Conservation (phyloP, 2,888 invertebrate species). For the Parnassius apollo region DNA sequence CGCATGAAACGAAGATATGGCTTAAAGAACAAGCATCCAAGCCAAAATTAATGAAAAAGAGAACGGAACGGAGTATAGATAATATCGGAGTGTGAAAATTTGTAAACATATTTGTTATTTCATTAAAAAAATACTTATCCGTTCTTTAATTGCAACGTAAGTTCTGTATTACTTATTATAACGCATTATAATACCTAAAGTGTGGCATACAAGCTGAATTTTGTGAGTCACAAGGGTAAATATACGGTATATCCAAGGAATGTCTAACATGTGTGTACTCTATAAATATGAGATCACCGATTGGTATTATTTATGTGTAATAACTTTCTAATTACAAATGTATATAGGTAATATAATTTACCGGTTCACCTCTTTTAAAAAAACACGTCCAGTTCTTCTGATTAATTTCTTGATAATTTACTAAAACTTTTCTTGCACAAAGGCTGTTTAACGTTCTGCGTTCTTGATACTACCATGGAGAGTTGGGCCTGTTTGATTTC, state of each 20-base stretch:
- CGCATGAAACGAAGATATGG: no score
- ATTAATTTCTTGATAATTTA: no score
- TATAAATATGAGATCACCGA: constrained; percentile 30
- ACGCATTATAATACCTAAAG: neutral
- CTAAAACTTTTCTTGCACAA: no score
- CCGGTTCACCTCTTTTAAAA: no score
- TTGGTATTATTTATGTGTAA: neutral
- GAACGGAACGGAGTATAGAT: no score
- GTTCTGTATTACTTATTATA: constrained; percentile 9
- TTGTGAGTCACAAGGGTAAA: constrained; percentile 1
- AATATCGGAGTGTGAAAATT: neutral
- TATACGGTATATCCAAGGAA: neutral
- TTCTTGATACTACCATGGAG: no score
- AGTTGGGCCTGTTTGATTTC: no score
- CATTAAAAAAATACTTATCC: neutral
- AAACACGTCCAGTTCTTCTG: no score
- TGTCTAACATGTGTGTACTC: constrained; percentile 28
- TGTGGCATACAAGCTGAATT: neutral
- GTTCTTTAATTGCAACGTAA: neutral
- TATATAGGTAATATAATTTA: no score
- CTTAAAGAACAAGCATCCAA: no score
- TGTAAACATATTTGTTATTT: neutral
- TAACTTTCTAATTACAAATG: neutral
- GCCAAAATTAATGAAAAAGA: no score
- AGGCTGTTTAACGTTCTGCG: no score